Conservation (phyloP, 2,113 vertebrate species). For the Saccopteryx leptura region DNA sequence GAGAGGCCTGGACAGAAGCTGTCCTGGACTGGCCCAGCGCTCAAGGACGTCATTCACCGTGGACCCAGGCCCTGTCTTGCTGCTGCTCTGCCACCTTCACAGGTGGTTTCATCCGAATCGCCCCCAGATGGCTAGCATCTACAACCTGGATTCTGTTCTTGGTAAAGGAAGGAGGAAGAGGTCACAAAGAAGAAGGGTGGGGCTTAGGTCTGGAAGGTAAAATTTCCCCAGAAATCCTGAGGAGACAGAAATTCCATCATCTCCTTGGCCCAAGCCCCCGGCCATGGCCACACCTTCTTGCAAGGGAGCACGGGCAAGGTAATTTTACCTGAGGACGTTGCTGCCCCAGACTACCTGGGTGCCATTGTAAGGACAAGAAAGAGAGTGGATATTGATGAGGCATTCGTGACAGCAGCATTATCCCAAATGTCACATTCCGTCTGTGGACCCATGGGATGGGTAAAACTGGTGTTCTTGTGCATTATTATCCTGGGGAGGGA, state of each 20-base stretch:
- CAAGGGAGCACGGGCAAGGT: neutral
- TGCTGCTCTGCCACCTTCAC: neutral
- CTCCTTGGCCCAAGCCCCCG: too few relatives aligned
- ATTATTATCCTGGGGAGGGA: neutral
- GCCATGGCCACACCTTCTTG: neutral
- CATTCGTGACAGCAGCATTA: fast-evolving
- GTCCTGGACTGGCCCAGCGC: neutral
- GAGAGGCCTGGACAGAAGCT: neutral
- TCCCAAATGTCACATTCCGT: fast-evolving
- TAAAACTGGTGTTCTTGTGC: neutral
- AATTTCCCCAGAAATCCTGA: neutral
- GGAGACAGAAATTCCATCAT: too few relatives aligned
- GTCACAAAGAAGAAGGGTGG: neutral
- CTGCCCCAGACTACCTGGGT: neutral
- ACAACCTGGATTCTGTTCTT: neutral
- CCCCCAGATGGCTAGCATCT: neutral
- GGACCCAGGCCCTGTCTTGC: neutral
- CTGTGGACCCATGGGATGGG: fast-evolving
- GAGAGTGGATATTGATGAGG: too few relatives aligned
- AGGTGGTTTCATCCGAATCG: neutral
- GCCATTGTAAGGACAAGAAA: fast-evolving
- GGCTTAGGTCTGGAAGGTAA: neutral
- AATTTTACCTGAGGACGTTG: neutral
- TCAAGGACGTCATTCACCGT: fast-evolving
- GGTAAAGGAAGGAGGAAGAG: neutral